Evolutionary conservation across 1,140 invertebrate species (phyloP).

Genomic region (Euglossa dilemma): DNA sequence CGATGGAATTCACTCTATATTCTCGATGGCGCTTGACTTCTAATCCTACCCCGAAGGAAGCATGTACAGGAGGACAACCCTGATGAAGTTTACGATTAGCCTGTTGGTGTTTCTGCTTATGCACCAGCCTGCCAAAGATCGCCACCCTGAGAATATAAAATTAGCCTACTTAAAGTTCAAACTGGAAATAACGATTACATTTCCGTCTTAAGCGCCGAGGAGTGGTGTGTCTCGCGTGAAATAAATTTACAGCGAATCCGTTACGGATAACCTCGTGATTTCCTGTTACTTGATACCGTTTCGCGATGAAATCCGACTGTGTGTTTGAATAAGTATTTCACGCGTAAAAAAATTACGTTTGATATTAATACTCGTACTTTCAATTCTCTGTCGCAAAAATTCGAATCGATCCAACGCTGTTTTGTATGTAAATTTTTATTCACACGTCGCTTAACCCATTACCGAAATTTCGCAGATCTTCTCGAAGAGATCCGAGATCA

Average conservation of each 20-base stretch:
- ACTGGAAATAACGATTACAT: constrained; percentile 18
- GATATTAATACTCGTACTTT: no score
- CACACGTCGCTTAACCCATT: no score
- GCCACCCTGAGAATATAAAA: not conserved
- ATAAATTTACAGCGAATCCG: not conserved
- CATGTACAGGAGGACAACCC: not conserved
- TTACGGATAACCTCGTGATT: not conserved
- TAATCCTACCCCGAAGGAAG: constrained; percentile 3
- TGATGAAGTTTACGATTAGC: constrained; percentile 18
- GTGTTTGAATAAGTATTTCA: no score
- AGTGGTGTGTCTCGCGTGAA: not conserved
- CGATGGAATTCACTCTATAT: not conserved
- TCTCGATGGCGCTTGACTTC: not conserved
- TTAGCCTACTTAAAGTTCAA: constrained; percentile 1
- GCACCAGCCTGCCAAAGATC: not conserved
- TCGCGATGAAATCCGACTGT: no score
- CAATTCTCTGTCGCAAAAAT: no score
- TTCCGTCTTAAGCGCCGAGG: not conserved
- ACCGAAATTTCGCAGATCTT: no score
- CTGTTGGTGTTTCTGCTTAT: constrained; percentile 31
- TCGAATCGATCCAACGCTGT: no score
- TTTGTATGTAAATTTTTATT: no score
- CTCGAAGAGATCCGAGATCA: no score
- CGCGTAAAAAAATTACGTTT: no score
- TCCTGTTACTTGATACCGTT: no score